Percentiles rank a stretch among this genome's conserved stretches.
Evolutionary conservation across 2,113 vertebrate species (phyloP).

Genomic region (Eretmochelys imbricata): DNA sequence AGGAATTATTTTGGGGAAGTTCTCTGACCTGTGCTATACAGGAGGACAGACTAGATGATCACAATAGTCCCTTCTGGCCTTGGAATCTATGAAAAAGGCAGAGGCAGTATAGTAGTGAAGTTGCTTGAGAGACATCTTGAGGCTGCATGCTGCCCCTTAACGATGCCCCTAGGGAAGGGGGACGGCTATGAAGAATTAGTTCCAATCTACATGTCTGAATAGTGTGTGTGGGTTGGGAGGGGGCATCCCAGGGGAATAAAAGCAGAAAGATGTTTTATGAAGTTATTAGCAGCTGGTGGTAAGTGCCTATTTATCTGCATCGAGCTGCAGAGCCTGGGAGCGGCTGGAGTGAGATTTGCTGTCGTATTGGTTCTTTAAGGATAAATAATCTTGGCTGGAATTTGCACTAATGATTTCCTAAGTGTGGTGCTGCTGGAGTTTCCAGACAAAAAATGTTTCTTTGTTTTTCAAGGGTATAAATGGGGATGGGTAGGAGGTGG

Average conservation of each 20-base stretch:
- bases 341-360: constrained; percentile 24
- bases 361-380: constrained; percentile 3
- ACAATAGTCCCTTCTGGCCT: background rate
- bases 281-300: background rate
- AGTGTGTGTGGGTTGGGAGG: accelerated
- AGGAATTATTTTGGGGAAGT: background rate
- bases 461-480: constrained; percentile 24
- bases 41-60: background rate
- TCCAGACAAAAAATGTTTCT: background rate
- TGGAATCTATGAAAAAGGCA: background rate
- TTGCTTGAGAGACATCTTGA: background rate
- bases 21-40: background rate
- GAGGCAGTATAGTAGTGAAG: accelerated
- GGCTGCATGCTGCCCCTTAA: background rate
- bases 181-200: background rate
- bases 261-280: background rate
- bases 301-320: background rate
- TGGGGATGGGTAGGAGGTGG: background rate
- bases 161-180: background rate
- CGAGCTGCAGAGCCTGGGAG: background rate
- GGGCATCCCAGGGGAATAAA: accelerated
- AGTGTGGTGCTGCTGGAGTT: background rate
- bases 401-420: constrained; percentile 25
- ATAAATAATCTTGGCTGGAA: constrained; percentile 37
- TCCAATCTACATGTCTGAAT: background rate